phyloP scores from a whole-genome alignment of 2,113 vertebrate genomes.

The Prolemur simus region DNA sequence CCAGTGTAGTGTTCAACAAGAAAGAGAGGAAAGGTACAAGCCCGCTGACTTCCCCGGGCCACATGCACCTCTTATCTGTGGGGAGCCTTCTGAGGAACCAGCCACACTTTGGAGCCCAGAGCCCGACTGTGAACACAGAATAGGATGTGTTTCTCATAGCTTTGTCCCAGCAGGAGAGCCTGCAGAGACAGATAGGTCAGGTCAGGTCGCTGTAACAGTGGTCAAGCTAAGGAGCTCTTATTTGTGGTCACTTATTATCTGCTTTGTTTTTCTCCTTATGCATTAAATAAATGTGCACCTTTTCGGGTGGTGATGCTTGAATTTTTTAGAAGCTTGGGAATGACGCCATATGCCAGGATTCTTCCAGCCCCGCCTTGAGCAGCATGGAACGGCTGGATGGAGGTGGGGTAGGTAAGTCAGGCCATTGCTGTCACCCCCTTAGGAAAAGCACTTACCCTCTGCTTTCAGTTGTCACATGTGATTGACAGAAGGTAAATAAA shows the following conservation, averaged over 20 bases:
- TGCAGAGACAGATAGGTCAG: neutral
- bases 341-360: constrained; percentile 80
- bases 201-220: fast-evolving
- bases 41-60: neutral
- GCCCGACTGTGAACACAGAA: neutral
- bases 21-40: too few species aligned
- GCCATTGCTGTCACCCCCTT: fast-evolving
- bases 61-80: neutral
- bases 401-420: constrained; percentile 86
- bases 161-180: neutral
- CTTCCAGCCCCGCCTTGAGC: constrained; percentile 73
- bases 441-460: neutral
- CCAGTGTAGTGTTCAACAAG: neutral
- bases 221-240: neutral
- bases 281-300: neutral
- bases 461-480: neutral
- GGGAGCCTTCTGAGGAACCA: neutral
- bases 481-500: neutral
- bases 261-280: neutral
- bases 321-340: constrained; percentile 85
- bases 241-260: neutral
- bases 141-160: neutral
- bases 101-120: neutral
- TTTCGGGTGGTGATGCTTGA: neutral
- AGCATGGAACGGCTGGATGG: constrained; percentile 89